Base-by-base conservation (phyloP, 23 tunicate genomes). In the Diplosoma virens region DNA sequence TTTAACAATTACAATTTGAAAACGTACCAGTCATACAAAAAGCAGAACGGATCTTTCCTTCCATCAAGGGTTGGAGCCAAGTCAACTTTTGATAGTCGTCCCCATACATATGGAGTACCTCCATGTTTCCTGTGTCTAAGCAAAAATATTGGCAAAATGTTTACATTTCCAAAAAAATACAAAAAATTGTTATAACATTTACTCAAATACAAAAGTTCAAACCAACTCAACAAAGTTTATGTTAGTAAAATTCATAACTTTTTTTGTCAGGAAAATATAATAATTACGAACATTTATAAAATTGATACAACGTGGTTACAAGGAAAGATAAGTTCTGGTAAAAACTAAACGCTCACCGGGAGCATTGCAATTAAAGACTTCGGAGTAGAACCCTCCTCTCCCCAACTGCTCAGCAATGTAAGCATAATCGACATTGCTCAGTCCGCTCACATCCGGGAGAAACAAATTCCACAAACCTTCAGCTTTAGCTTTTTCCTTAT, bases 61-160 rank as follows among this genome's bases (percentile, higher is more conserved):
- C 82, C 66, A 94, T 36, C 20, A 94, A 59, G 32, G 99, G 99
- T 60, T 82, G 68, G 9, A 94, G 80, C 99, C 99, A 94, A 33
- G 80, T 87, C 27, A 53, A 25, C 65, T 94, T 94, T 79, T 94
- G 99, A 30, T 83, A 88, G 7, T 89, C 99, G 74, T 65, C 71
- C 7, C 99, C 99, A 46, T 94, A 94, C 83, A 79, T 71, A 59
- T 87, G 77, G 52, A 94, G 55, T 27, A 94, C 99, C 60, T 94
- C 99, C 95, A 94, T 94, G 66, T 94, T 94, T 30, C 99, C 99
- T 78, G 99, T 94, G 34, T 94, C 99, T 92, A 30, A 37, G n/a
- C n/a, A n/a, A n/a, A n/a, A n/a, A n/a, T n/a, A n/a, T n/a, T n/a
- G n/a, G n/a, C n/a, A n/a, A n/a, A n/a, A n/a, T n/a, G n/a, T n/a